Evolutionary conservation across 2,113 vertebrate species (phyloP), one percentile per base, ranked within the genome.

Genomic region (Nibea coibor): DNA sequence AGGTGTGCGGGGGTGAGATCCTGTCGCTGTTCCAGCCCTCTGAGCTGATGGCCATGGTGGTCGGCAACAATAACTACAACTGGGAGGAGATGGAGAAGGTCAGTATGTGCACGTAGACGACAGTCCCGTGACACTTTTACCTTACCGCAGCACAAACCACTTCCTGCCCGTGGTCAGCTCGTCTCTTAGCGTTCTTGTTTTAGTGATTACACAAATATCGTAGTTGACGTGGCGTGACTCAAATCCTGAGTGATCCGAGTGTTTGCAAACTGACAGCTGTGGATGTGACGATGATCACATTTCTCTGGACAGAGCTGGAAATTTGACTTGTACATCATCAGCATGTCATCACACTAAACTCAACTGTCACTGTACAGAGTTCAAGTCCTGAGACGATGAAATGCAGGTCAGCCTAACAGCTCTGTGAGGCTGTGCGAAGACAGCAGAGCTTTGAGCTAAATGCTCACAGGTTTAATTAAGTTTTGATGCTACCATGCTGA

Each of bases 51-150:
- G 98, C 98, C 91, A 99, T 99, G 98, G 97, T 99, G 90, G 97
- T 99, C 68, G 98, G 98, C 56, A 99, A 97, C 95, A 97, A 94
- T 92, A 97, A 97, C 92, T 99, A 99, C 94, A 97, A 99, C 95
- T 99, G 98, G 98, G 96, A 97, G 81, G 97, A 98, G 69, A 82
- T 99, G 88, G 97, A 99, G 86, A 97, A 97, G 98, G 98, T 99
- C 76, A 92, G 95, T 73, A 8, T 43, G 57, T n/a, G 35, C 35
- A 39, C 35, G 35, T 9, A 39, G 35, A 9, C 35, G 35, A 39
- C 24, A 31, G 26, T 17, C 76, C 22, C 66, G 43, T 14, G 19
- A 35, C 59, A 63, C 57, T 19, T 35, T 20, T 26, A 43, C 26
- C 31, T 26, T 10, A 26, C 14, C 19, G 7, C 65, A 68, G 74